Percentiles rank a stretch among this genome's conserved stretches.
These are phyloP conservation scores for Ernsta delagoae DNA, from an alignment of 2,888 invertebrate genomes.

Conservation along the genomic window DNA sequence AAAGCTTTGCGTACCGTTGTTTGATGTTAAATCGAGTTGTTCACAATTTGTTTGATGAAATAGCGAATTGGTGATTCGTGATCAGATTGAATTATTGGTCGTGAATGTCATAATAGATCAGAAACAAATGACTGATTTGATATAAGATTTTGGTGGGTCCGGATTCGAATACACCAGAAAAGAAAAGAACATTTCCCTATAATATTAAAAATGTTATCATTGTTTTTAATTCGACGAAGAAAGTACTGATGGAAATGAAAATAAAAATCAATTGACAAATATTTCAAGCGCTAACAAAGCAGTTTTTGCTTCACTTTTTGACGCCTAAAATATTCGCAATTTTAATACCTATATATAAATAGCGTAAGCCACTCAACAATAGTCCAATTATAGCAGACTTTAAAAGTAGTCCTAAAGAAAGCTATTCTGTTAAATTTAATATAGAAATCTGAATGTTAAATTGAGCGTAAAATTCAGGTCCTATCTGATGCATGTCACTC, in stretches of 20 bases:
- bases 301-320: too few relatives aligned
- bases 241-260: too few relatives aligned
- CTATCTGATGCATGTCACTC: constrained; percentile 10
- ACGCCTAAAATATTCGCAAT: not conserved
- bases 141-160: too few relatives aligned
- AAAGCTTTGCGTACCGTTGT: not conserved
- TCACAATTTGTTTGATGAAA: not conserved
- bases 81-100: not conserved
- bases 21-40: not conserved
- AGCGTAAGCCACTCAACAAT: not conserved
- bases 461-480: constrained; percentile 27
- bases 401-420: constrained; percentile 4
- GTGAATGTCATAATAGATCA: too few relatives aligned
- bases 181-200: too few relatives aligned
- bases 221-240: too few relatives aligned
- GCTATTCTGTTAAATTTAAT: constrained; percentile 3
- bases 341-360: not conserved
- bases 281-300: too few relatives aligned
- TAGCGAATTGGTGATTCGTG: not conserved
- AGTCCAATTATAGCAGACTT: not conserved
- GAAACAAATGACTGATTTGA: too few relatives aligned
- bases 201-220: too few relatives aligned
- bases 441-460: constrained; percentile 28
- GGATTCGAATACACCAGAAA: too few relatives aligned
- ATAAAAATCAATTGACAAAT: too few relatives aligned